Conservation (phyloP, 2,888 invertebrate species). For the Nezara viridula region DNA sequence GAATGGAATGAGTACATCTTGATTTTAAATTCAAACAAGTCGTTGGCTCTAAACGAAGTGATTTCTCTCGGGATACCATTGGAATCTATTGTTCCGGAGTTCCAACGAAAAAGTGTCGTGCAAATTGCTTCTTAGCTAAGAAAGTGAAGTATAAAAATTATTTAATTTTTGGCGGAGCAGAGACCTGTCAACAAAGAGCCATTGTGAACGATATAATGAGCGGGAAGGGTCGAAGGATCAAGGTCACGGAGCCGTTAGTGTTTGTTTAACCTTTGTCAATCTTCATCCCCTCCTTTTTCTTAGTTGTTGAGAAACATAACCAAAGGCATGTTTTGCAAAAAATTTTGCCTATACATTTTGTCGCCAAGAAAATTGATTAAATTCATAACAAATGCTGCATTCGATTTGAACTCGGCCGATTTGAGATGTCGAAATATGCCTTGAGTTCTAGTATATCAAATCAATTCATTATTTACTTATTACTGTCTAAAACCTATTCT, state of each 20-base stretch:
- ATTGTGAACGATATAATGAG: not conserved
- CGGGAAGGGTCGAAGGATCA: conserved; percentile 8
- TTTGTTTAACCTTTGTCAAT: not conserved
- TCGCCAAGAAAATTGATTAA: no score
- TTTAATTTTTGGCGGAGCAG: not conserved
- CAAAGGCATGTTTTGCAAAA: no score
- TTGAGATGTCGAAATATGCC: no score
- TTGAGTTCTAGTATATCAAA: no score
- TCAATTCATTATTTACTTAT: no score
- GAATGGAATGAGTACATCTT: no score
- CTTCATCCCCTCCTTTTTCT: not conserved
- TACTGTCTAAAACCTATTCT: no score
- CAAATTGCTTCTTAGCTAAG: not conserved
- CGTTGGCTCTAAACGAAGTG: not conserved
- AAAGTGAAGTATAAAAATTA: not conserved
- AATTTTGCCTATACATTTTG: no score
- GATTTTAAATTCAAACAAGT: not conserved
- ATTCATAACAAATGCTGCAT: no score
- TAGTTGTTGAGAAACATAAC: not conserved
- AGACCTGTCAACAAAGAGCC: not conserved
- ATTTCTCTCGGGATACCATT: not conserved
- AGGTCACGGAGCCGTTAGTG: not conserved
- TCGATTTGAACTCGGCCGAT: no score
- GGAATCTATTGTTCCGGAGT: not conserved
- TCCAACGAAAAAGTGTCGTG: not conserved